Conservation (phyloP, 2,113 vertebrate species). For the Myiozetetes cayanensis region DNA sequence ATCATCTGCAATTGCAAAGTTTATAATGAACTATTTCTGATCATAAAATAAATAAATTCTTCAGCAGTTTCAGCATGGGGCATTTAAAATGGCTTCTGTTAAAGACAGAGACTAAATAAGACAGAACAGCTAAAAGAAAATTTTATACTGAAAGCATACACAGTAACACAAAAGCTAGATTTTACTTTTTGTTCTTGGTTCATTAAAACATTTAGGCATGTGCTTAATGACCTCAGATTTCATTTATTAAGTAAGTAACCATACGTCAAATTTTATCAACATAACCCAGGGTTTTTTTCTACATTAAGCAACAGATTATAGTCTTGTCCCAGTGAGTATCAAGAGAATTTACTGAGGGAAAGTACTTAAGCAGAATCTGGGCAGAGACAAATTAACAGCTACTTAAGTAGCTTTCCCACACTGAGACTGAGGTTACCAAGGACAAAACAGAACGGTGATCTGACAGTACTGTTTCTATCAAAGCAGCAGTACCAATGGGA, state of each 20-base stretch:
- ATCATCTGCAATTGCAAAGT: constrained; percentile 92
- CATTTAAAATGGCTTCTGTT: constrained; percentile 53
- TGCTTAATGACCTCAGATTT: constrained; percentile 41
- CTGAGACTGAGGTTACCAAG: not conserved
- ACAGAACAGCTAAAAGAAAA: constrained; percentile 48
- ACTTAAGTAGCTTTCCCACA: constrained; percentile 17
- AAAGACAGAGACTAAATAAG: constrained; percentile 58
- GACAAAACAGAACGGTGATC: not conserved
- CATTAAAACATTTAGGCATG: constrained; percentile 41
- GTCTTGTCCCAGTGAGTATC: not conserved
- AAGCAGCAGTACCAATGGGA: not conserved
- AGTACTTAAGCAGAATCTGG: constrained; percentile 13
- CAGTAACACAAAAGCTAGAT: constrained; percentile 9
- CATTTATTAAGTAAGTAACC: constrained; percentile 33
- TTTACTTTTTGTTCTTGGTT: constrained; percentile 40
- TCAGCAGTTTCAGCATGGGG: constrained; percentile 66
- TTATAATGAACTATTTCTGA: constrained; percentile 78
- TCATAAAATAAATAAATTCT: constrained; percentile 57
- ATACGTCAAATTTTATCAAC: not conserved
- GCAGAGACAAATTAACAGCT: not conserved
- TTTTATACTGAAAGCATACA: constrained; percentile 47
- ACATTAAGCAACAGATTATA: not conserved
- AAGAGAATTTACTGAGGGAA: not conserved
- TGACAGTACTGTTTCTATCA: not conserved
- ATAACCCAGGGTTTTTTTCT: not conserved